phyloP scores from a whole-genome alignment of 2,797 vertebrate species.

The Agapornis canus region DNA sequence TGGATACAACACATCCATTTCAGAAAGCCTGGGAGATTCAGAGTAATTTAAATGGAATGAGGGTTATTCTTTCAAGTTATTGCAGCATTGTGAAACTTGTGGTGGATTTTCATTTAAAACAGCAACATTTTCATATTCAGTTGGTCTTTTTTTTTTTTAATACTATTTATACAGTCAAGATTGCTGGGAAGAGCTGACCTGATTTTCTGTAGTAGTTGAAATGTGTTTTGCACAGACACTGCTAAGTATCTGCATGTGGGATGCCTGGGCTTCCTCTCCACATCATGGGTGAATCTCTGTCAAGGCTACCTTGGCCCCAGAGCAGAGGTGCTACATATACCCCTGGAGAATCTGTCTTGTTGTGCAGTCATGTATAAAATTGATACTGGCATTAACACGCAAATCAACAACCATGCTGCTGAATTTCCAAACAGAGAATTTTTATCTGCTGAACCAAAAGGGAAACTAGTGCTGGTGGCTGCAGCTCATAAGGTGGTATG shows the following conservation, averaged over 20 bases:
- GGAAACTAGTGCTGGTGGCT: neutral
- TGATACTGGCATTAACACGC: neutral
- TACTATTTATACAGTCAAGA: neutral
- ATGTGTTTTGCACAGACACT: neutral
- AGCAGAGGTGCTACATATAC: neutral
- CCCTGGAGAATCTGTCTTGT: neutral
- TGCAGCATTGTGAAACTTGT: neutral
- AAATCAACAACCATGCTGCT: neutral
- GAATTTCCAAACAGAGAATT: neutral
- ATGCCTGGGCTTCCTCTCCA: neutral
- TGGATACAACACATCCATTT: neutral
- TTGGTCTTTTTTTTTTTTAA: accelerated
- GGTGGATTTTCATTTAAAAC: neutral
- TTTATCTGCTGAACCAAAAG: neutral
- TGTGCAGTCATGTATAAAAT: neutral
- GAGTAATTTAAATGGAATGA: neutral
- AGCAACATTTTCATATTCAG: neutral
- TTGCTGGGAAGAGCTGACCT: neutral
- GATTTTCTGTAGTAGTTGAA: neutral
- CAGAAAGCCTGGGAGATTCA: neutral
- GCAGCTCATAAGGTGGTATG: neutral
- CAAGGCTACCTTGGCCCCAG: neutral
- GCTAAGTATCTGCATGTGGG: neutral
- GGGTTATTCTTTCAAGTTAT: neutral
- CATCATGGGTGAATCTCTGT: neutral